phyloP scores from a whole-genome alignment of 2,113 vertebrate species.

The Bambusicola thoracicus region DNA sequence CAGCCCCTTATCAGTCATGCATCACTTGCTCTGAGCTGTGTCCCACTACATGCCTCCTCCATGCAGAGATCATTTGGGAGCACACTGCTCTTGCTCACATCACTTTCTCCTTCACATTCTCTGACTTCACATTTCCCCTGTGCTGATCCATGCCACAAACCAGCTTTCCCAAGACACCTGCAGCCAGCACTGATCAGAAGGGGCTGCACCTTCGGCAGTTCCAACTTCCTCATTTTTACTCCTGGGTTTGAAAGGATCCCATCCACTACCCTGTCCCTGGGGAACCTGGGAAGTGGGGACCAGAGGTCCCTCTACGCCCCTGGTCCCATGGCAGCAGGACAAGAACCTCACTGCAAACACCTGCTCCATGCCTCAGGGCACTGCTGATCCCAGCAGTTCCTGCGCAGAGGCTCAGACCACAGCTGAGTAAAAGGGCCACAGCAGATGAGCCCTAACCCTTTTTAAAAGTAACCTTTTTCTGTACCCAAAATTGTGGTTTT shows the following conservation, averaged over 20 bases:
- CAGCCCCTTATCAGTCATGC: background rate
- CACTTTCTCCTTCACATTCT: background rate
- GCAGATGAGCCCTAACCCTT: slow-evolving; percentile 27
- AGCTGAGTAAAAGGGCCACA: background rate
- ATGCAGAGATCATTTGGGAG: accelerated
- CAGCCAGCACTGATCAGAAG: background rate
- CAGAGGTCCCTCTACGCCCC: background rate
- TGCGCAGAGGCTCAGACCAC: background rate
- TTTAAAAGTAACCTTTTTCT: slow-evolving; percentile 64
- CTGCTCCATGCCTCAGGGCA: accelerated
- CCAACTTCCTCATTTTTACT: background rate
- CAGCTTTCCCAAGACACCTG: no score
- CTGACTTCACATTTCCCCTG: accelerated
- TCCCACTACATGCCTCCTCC: background rate
- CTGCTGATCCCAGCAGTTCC: accelerated
- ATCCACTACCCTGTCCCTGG: background rate
- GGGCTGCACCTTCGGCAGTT: background rate
- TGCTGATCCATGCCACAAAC: background rate
- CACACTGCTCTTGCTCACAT: accelerated
- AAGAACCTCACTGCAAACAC: accelerated
- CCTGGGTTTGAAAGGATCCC: background rate
- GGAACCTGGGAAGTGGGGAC: accelerated
- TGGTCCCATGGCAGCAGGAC: background rate
- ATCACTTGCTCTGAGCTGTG: accelerated
- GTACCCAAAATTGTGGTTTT: slow-evolving; percentile 79